Evolutionary conservation across 2,797 vertebrate species (phyloP).

Genomic region (Rachycentron canadum): DNA sequence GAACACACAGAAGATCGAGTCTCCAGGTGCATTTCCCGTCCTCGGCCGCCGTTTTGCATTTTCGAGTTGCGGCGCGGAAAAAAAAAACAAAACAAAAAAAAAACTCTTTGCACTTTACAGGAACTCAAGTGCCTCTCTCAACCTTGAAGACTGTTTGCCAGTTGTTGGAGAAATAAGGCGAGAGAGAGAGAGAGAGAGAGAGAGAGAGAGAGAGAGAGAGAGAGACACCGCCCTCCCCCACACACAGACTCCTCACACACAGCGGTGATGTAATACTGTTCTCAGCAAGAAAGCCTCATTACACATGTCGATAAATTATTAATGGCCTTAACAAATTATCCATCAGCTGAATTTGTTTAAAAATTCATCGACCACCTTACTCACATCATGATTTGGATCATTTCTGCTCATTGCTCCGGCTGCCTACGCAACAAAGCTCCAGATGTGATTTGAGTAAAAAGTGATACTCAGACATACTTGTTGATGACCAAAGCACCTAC

Average conservation of each 20-base stretch:
- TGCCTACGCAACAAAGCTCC: neutral
- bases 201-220: neutral
- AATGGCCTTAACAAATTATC: slow-evolving; percentile 53
- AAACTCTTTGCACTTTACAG: neutral
- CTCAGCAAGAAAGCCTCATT: slow-evolving; percentile 43
- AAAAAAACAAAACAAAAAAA: no score
- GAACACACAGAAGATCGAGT: slow-evolving; percentile 13
- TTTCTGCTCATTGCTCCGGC: slow-evolving; percentile 26
- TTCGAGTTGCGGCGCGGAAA: neutral
- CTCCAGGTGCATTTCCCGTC: slow-evolving; percentile 48
- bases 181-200: neutral
- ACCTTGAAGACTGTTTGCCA: neutral
- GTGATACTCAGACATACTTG: neutral
- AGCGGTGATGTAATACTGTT: slow-evolving; percentile 25
- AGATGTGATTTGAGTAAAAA: slow-evolving; percentile 6
- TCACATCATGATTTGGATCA: slow-evolving; percentile 10
- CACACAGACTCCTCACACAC: slow-evolving; percentile 1
- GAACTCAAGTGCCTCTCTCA: slow-evolving; percentile 20
- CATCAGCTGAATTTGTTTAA: slow-evolving; percentile 49
- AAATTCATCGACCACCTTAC: slow-evolving; percentile 32
- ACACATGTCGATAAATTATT: slow-evolving; percentile 62
- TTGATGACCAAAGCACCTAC: slow-evolving; percentile 3
- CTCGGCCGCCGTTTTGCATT: slow-evolving; percentile 10
- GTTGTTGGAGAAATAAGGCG: neutral
- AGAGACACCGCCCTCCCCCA: slow-evolving; percentile 2